Base-by-base conservation (phyloP, 2,113 vertebrate genomes). In the Siphamia tubifer region DNA sequence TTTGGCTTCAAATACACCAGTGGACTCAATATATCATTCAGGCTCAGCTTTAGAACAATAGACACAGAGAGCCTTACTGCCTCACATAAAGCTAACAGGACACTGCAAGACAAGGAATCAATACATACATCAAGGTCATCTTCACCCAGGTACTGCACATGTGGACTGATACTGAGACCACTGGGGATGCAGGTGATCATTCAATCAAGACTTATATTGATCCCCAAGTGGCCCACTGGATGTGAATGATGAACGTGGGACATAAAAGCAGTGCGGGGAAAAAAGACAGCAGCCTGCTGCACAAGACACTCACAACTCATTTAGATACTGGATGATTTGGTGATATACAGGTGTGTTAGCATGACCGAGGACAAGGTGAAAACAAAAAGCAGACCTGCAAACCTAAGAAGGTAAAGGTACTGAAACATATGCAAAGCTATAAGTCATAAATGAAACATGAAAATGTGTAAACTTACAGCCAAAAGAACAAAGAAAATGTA, bases 121-220 rank as follows among this genome's bases (percentile, higher is more conserved):
- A 88, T 87, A 83, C 15, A 43, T 54, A 64, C 73, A 81, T 61
- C 60, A 84, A 77, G 64, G 70, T 66, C 75, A 69, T 69, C 52
- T 34, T n/a, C 36, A 52, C 44, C 52, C 4, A 56, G 27, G 68
- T 56, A 40, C 60, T 40, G 63, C 53, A 61, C 24, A 52, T 48
- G 16, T 40, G 66, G 28, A 47, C 19, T 49, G 38, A 64, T 40
- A 45, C 5, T 24, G 35, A 16, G 23, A 36, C 17, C 30, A 68
- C 3, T 10, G 12, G 39, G 12, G 15, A 25, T 53, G 11, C 31
- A 63, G 45, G 68, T 52, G 39, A 77, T 70, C 64, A 74, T 45
- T 60, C 15, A 74, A 31, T 51, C 27, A 65, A 32, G 48, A 49
- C 27, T 53, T 9, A 36, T 54, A 86, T 75, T 61, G 71, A 81